Evolutionary conservation across 2,888 invertebrate species (phyloP).

Genomic region (Cartodere bifasciata): DNA sequence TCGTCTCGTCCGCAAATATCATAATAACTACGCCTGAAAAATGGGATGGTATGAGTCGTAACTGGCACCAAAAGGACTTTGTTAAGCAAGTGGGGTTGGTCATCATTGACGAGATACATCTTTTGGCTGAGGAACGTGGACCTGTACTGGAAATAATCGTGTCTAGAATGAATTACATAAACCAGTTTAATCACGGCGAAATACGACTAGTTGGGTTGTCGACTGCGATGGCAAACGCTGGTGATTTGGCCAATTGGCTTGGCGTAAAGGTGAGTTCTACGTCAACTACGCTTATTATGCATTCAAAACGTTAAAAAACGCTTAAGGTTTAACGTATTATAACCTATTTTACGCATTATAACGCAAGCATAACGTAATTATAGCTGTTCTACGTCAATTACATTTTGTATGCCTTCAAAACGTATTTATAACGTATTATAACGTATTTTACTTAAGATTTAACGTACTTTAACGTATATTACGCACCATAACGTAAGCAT

Average conservation of each 20-base stretch:
- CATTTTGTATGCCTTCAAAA: no score
- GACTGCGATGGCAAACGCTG: slow-evolving; percentile 95
- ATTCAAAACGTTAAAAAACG: no score
- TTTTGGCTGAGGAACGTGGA: slow-evolving; percentile 82
- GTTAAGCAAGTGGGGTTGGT: slow-evolving; percentile 84
- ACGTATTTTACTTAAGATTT: no score
- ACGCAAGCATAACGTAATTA: no score
- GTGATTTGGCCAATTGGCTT: slow-evolving; percentile 93
- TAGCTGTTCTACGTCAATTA: no score
- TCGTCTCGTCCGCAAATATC: slow-evolving; percentile 74
- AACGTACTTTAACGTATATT: no score
- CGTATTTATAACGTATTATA: no score
- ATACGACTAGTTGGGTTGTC: slow-evolving; percentile 90
- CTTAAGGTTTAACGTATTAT: no score
- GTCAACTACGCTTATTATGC: not conserved
- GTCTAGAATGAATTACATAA: slow-evolving; percentile 92
- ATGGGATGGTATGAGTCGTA: slow-evolving; percentile 98
- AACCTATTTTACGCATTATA: no score
- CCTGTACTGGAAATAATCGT: slow-evolving; percentile 95
- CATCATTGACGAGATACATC: slow-evolving; percentile 96
- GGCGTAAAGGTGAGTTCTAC: slow-evolving; percentile 44
- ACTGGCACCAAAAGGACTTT: slow-evolving; percentile 95
- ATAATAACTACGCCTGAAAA: slow-evolving; percentile 99
- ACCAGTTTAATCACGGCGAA: slow-evolving; percentile 69
- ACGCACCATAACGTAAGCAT: no score